These are phyloP conservation scores for Pimephales promelas DNA, from an alignment of 2,113 vertebrate species.

Conservation along the genomic window DNA sequence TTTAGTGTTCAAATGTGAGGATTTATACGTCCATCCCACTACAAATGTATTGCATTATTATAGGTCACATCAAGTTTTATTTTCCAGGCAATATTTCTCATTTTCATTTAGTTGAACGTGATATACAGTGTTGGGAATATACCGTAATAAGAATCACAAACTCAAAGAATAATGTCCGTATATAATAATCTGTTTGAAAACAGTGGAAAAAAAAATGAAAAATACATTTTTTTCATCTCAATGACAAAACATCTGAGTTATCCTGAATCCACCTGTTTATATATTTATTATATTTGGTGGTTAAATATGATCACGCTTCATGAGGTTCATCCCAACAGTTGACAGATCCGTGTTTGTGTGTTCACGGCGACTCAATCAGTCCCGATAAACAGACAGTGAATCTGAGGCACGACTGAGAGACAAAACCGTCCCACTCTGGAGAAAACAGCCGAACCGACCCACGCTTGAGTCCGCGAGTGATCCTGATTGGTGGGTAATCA, in stretches of 20 bases:
- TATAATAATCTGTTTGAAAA: neutral
- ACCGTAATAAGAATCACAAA: neutral
- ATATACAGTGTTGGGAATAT: neutral
- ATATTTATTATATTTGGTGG: neutral
- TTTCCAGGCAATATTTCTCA: too few relatives aligned
- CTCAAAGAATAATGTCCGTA: neutral
- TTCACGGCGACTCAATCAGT: neutral
- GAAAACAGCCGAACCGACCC: too few relatives aligned
- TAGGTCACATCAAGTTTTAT: too few relatives aligned
- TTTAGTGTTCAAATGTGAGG: neutral
- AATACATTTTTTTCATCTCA: neutral
- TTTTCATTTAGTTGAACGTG: too few relatives aligned
- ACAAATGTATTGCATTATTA: too few relatives aligned
- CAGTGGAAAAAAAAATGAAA: neutral
- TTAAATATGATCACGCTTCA: neutral
- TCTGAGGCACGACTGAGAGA: too few relatives aligned
- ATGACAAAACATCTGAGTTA: too few relatives aligned
- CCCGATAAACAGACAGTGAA: neutral
- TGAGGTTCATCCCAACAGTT: neutral
- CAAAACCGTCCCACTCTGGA: neutral
- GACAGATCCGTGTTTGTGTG: neutral
- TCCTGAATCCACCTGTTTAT: neutral
- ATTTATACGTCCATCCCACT: neutral
- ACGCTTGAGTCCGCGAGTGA: neutral
- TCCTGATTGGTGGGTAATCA: slow-evolving; percentile 14